Conservation (phyloP, 2,888 invertebrate genomes). For the Elysia crispata region DNA sequence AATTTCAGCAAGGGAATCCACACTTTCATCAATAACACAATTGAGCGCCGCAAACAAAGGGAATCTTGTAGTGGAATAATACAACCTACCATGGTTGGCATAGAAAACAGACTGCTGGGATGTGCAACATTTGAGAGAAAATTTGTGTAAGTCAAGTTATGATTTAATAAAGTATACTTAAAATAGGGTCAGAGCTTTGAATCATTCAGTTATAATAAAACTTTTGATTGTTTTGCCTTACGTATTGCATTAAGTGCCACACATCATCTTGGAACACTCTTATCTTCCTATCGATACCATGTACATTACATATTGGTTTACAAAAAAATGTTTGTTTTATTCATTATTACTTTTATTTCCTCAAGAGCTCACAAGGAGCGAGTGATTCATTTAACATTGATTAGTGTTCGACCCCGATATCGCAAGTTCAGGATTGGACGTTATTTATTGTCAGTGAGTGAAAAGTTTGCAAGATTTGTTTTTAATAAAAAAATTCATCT, state of each 20-base stretch:
- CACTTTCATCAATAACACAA: slow-evolving; percentile 70
- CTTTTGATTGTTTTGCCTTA: not conserved
- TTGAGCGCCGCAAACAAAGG: slow-evolving; percentile 63
- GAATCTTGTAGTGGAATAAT: slow-evolving; percentile 56
- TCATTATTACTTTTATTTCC: not conserved
- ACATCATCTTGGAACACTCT: no score
- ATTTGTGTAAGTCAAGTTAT: slow-evolving; percentile 71
- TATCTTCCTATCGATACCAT: no score
- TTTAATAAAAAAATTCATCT: no score
- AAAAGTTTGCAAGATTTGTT: not conserved
- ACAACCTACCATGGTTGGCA: slow-evolving; percentile 62
- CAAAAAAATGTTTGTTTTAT: not conserved
- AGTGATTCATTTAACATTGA: slow-evolving; percentile 75
- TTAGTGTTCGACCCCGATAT: slow-evolving; percentile 74
- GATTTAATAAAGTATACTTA: not conserved
- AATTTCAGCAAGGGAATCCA: slow-evolving; percentile 76
- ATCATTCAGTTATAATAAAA: no score
- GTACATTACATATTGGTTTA: not conserved
- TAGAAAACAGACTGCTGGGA: slow-evolving; percentile 76
- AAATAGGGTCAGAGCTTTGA: not conserved
- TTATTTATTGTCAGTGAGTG: slow-evolving; percentile 74
- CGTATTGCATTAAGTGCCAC: not conserved
- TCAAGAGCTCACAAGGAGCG: slow-evolving; percentile 66
- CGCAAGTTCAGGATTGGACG: slow-evolving; percentile 76
- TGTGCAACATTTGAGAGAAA: slow-evolving; percentile 77